Base-by-base conservation (phyloP, 2,113 vertebrate species). In the Plecotus auritus region DNA sequence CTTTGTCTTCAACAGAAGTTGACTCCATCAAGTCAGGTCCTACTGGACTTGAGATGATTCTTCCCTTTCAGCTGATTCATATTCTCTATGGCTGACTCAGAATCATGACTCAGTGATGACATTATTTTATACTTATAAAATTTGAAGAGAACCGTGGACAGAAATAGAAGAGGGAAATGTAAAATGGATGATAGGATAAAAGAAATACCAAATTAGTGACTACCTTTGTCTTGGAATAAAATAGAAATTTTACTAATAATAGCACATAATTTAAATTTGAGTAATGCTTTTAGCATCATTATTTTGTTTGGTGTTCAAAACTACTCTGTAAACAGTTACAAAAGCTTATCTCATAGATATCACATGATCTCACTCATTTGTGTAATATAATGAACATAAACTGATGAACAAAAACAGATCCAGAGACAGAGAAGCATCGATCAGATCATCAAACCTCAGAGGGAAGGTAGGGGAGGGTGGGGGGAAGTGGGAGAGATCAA, bases 71-170 rank as follows among this genome's bases (percentile, higher is more conserved):
- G 83, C 93, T 96, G 91, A 95, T 56, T 94, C 96, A 94, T 96
- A 64, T 74, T 93, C 80, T 93, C 74, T 35, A n/a, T 67, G 66
- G 51, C 91, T 97, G 95, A 96, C 54, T 97, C 97, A 97, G 49
- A 95, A 18, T 85, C 72, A 90, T 95, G 97, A 97, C 78, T 97
- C 96, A 95, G 70, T 67, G 45, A 90, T 94, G 94, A 72, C 83
- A 95, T 88, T 83, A 74, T 93, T 91, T 96, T 91, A 91, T 66
- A 81, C 54, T 91, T 85, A 80, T 3, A 91, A 95, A 91, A 94
- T 76, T 22, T 82, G 64, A 97, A 95, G 69, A 82, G 66, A 86
- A 77, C 30, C 37, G n/a, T 26, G 20, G 91, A 95, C 96, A 89
- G 72, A 94, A 97, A 96, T 92, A 96, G 93, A 97, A 96, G 66